Evolutionary conservation across 2,113 vertebrate genomes (phyloP), one percentile per base, ranked within the genome.

Genomic region (Ptychochromis oligacanthus): DNA sequence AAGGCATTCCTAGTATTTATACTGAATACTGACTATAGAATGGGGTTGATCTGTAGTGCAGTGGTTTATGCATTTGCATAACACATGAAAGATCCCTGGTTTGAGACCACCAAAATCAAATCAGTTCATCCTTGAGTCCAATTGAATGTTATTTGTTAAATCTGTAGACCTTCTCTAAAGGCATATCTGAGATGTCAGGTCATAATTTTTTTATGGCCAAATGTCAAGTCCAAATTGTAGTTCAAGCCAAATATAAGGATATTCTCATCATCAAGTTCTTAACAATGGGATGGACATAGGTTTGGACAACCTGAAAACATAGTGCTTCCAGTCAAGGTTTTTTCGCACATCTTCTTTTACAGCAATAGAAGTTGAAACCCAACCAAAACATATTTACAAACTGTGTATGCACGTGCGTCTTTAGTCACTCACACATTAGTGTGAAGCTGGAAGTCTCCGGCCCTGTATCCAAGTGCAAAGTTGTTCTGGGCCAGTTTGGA

Each of bases 361-460:
- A 72, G 1, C 26, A 72, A 52, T 40, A 67, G 22, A 67, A 67
- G 64, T 26, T 46, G 36, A 18, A n/a, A n/a, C n/a, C n/a, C n/a
- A n/a, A n/a, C n/a, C n/a, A n/a, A n/a, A n/a, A n/a, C n/a, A n/a
- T n/a, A n/a, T n/a, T n/a, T n/a, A 54, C 67, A 72, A 72, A 72
- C 26, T 31, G 26, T 54, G 52, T 54, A n/a, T 72, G 46, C 54
- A 72, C 2, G 0, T 54, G 52, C 31, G 17, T 31, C 31, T n/a
- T n/a, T 54, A n/a, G 34, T 9, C 49, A 97, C 98, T 98, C 94
- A 99, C 98, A 99, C 98, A 0, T 97, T 97, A 84, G 98, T 99
- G 92, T 99, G 98, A 88, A 99, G 96, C 91, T 99, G 98, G 89
- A 99, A 99, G 93, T 99, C 98, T 24, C 94, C 96, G 20, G 97